These are phyloP conservation scores for Eolophus roseicapilla DNA, from an alignment of 2,113 vertebrate genomes.

Conservation along the genomic window DNA sequence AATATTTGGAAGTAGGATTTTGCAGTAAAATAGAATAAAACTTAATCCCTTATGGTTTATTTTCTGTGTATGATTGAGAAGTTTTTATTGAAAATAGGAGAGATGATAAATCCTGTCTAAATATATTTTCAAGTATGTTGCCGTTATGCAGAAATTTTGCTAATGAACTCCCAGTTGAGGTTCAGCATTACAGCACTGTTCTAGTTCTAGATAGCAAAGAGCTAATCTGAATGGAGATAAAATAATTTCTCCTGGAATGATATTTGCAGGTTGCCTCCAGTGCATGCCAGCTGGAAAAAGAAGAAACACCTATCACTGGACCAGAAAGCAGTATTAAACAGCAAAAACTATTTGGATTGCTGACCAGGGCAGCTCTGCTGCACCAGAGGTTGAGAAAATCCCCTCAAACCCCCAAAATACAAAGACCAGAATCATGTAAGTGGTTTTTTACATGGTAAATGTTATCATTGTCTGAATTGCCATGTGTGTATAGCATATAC, in stretches of 20 bases:
- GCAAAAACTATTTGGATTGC: not conserved
- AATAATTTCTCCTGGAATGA: not conserved
- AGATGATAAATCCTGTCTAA: not conserved
- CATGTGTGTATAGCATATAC: accelerated
- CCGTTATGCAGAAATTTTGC: not conserved
- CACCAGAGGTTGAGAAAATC: not conserved
- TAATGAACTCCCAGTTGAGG: not conserved
- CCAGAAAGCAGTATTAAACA: not conserved
- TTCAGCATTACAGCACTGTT: not conserved
- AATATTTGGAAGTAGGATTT: not conserved
- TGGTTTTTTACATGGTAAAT: not conserved
- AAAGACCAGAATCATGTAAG: not conserved
- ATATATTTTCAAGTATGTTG: not conserved
- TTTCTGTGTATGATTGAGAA: not conserved
- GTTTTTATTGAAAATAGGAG: not conserved
- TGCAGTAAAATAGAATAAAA: not conserved
- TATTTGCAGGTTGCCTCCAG: not conserved
- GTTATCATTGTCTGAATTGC: not conserved
- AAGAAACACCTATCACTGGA: accelerated
- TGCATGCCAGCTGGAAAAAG: not conserved
- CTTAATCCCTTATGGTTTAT: not conserved
- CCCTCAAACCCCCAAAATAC: not conserved
- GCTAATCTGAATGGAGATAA: not conserved
- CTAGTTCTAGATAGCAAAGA: not conserved
- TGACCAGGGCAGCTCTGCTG: not conserved